phyloP scores from a whole-genome alignment of 2,888 invertebrate species.

The Lasiommata megera region DNA sequence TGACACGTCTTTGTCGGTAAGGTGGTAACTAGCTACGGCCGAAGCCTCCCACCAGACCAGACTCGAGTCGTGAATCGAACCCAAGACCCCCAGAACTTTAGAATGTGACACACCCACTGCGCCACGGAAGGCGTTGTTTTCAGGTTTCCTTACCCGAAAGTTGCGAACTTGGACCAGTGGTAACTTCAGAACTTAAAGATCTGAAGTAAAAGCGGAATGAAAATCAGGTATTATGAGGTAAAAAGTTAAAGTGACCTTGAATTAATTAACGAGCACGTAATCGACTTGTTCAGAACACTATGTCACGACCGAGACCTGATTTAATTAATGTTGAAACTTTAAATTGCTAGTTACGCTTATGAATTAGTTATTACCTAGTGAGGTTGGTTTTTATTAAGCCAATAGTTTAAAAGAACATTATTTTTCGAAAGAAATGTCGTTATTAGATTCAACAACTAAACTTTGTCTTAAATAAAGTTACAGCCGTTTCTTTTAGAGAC shows the following conservation, averaged over 20 bases:
- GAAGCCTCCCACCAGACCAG: too few species aligned
- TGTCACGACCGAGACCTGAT: neutral
- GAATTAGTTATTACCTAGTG: neutral
- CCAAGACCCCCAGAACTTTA: too few species aligned
- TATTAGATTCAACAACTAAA: neutral
- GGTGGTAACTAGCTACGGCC: too few species aligned
- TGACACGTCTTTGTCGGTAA: too few species aligned
- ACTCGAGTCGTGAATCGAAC: too few species aligned
- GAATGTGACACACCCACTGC: too few species aligned
- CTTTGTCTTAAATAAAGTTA: too few species aligned
- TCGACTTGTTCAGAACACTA: neutral
- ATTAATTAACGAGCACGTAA: neutral
- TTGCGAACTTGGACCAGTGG: neutral
- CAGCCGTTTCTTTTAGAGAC: too few species aligned
- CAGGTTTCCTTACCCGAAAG: too few species aligned
- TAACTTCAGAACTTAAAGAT: neutral
- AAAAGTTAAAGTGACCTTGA: neutral
- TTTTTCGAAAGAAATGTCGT: neutral
- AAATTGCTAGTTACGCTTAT: neutral
- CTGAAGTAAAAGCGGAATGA: neutral
- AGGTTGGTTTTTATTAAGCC: neutral
- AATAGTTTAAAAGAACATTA: neutral
- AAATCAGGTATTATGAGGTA: neutral
- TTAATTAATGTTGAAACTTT: constrained; percentile 5
- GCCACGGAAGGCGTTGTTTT: too few species aligned